phyloP scores from a whole-genome alignment of 2,797 vertebrate species.

The Danio tinwini region DNA sequence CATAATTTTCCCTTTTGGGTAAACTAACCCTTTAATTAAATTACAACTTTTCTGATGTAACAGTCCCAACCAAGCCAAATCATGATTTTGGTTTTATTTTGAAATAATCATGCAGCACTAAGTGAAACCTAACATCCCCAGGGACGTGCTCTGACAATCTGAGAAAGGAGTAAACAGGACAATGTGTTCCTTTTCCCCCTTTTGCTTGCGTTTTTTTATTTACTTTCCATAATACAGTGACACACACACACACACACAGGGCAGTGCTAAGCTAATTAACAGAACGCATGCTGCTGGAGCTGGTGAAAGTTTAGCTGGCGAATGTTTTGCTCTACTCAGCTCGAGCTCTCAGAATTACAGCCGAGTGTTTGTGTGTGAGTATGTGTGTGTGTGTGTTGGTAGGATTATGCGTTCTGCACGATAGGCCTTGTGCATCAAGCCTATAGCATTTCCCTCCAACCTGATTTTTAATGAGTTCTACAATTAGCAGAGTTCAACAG shows the following conservation, averaged over 20 bases:
- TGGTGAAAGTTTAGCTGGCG: constrained; percentile 74
- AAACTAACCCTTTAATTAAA: not conserved
- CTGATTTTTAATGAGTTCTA: constrained; percentile 83
- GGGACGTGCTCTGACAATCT: not conserved
- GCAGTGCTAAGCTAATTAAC: constrained; percentile 79
- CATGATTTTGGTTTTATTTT: not conserved
- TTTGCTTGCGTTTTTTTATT: constrained; percentile 19
- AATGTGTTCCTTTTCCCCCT: not conserved
- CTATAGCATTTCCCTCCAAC: constrained; percentile 75
- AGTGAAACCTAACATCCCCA: not conserved
- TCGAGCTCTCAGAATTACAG: constrained; percentile 50
- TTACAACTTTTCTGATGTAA: not conserved
- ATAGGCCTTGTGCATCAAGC: constrained; percentile 81
- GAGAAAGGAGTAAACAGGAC: not conserved
- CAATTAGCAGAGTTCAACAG: constrained; percentile 81
- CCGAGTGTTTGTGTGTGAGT: constrained; percentile 31
- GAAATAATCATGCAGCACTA: not conserved
- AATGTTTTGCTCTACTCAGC: constrained; percentile 55
- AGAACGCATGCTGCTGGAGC: constrained; percentile 74
- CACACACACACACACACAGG: constrained; percentile 7
- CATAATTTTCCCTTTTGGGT: no score
- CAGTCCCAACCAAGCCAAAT: not conserved
- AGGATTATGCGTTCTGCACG: constrained; percentile 85
- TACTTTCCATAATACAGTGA: constrained; percentile 43
- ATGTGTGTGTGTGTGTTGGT: constrained; percentile 65